Evolutionary conservation across 2,888 invertebrate genomes (phyloP), one percentile per base, ranked within the genome.

Genomic region (Drosophila mulleri): DNA sequence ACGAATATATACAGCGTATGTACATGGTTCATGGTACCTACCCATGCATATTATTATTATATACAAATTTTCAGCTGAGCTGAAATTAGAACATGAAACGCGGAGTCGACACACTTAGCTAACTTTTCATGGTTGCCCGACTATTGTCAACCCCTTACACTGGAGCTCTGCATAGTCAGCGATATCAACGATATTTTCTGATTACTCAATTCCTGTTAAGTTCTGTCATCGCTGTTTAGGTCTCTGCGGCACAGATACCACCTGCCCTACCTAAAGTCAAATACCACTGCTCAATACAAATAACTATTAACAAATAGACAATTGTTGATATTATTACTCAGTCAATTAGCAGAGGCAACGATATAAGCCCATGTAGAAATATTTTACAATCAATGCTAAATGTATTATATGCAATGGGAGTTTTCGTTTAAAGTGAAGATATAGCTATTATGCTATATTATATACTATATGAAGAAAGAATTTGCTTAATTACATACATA

Each of bases 201-300:
- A 75, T 77, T 70, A 80, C 76, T 75, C 65, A 57, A 63, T 60
- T 67, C 63, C 48, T 77, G 77, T 71, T 76, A 65, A 74, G 42
- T 60, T 68, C 63, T 65, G 61, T 70, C 66, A 59, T 48, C 64
- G 32, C 9, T n/a, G 37, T 37, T 37, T 48, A 41, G 45, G 68
- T 61, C 11, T 54, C 60, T 54, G 42, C 45, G 57, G 63, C 26
- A 41, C 14, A 66, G 44, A 58, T 62, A 53, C 39, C 32, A 75
- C 75, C 75, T 75, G 75, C 37, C 64, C 12, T 41, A 29, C 60
- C 29, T 48, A 39, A 39, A 11, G 35, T n/a, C 26, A 59, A 42
- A 47, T 62, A 35, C n/a, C 26, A 20, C 32, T 67, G 35, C 47
- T 53, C 53, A 48, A n/a, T 45, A 18, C 20, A 39, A 35, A 70